Evolutionary conservation across 2,113 vertebrate genomes (phyloP), one percentile per base, ranked within the genome.

Genomic region (Perca fluviatilis): DNA sequence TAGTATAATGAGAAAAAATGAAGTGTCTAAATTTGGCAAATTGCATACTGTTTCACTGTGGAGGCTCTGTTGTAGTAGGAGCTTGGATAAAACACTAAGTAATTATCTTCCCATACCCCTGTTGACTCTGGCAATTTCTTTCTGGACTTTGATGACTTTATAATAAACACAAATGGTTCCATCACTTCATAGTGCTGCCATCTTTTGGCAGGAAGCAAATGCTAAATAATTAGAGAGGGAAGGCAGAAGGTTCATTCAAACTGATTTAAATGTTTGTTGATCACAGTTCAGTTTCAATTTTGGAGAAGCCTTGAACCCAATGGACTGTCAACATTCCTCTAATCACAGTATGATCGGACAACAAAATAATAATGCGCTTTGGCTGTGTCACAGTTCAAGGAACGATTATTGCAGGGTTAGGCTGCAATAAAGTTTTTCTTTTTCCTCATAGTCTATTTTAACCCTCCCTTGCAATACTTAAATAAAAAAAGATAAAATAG

Each of bases 301-400:
- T 15, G 15, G 6, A 21, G 3, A 40, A 33, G 14, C 30, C 56
- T 43, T 54, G 72, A 77, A 65, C 30, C 23, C 33, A 65, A 11
- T 76, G 33, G 14, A 72, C 51, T 36, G 53, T 72, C 62, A 80
- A 80, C 61, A 49, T 19, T 54, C 3, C 3, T 47, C 46, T 62
- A 1, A 43, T 9, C 9, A 0, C 14, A 49, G 16, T 12, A 21
- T 66, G 11, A n/a, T 16, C 21, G 21, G 43, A 50, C 2, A 51
- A 53, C 21, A 74, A 77, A 60, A 47, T 8, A 27, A 36, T 9
- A 18, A 12, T 0, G 23, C 33, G 21, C 6, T n/a, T 46, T 23
- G 27, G 4, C 16, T 25, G 7, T 33, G n/a, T 27, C 6, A 23
- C 6, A 67, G 33, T 46, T 67, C 58, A 43, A 53, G 14, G 12